These are phyloP conservation scores for Vesta saturnalis DNA, from an alignment of 2,888 invertebrate species.

Conservation along the genomic window DNA sequence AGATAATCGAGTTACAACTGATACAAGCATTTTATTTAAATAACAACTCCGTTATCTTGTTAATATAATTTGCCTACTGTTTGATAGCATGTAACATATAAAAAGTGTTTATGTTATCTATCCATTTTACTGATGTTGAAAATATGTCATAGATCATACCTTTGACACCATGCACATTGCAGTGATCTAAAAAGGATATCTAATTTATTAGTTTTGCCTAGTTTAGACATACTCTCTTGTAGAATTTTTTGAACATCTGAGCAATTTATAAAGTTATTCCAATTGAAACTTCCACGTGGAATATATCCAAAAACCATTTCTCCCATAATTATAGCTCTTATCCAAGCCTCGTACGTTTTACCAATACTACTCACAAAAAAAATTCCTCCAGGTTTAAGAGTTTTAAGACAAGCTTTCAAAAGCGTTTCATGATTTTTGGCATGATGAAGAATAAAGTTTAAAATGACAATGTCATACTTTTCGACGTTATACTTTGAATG, in stretches of 20 bases:
- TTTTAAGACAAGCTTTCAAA: not conserved
- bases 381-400: not conserved
- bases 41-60: too few relatives aligned
- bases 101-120: not conserved
- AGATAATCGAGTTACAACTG: too few relatives aligned
- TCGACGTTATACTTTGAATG: too few relatives aligned
- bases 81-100: not conserved
- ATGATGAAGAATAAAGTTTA: too few relatives aligned
- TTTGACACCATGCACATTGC: not conserved
- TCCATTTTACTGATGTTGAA: not conserved
- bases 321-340: not conserved
- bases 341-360: not conserved
- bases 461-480: too few relatives aligned
- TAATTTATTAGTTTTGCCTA: not conserved
- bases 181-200: not conserved
- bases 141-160: not conserved
- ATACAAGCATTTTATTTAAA: too few relatives aligned
- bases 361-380: not conserved
- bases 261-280: not conserved
- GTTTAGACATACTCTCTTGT: not conserved
- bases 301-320: not conserved
- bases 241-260: not conserved
- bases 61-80: too few relatives aligned
- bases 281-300: not conserved
- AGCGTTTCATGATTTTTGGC: too few relatives aligned